Evolutionary conservation across 2,888 invertebrate species (phyloP).

Genomic region (Julus scandinavius): DNA sequence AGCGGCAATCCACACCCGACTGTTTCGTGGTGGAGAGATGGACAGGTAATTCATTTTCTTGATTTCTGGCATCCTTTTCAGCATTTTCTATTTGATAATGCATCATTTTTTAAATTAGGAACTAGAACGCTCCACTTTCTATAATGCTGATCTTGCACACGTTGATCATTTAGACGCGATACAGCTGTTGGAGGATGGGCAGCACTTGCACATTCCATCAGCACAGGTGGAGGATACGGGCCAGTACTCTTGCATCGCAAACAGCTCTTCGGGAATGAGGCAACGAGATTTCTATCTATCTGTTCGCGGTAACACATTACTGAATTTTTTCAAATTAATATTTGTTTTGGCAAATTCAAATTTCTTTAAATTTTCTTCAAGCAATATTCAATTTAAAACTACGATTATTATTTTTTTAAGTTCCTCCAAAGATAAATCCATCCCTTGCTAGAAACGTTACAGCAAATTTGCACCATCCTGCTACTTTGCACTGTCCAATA

Average conservation of each 20-base stretch:
- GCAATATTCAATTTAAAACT: not conserved
- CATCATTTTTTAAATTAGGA: constrained; percentile 29
- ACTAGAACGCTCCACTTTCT: not conserved
- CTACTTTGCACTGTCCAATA: constrained; percentile 69
- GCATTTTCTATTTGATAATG: not conserved
- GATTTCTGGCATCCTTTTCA: constrained; percentile 3
- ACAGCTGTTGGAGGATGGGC: constrained; percentile 18
- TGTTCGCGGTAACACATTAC: constrained; percentile 67
- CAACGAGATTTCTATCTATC: constrained; percentile 69
- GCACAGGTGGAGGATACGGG: constrained; percentile 67
- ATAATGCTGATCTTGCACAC: not conserved
- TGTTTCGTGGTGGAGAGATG: constrained; percentile 54
- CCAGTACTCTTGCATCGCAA: constrained; percentile 72
- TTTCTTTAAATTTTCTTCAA: not conserved
- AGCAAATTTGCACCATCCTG: constrained; percentile 58
- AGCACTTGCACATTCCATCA: constrained; percentile 58
- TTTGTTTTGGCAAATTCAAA: not conserved
- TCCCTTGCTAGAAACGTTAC: not conserved
- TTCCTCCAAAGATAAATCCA: constrained; percentile 37
- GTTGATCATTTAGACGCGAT: not conserved
- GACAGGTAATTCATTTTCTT: not conserved
- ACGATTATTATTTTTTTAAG: not conserved
- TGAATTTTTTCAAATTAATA: not conserved
- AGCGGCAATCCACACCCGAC: constrained; percentile 52
- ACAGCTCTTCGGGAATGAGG: constrained; percentile 72